Conservation (phyloP, 2,888 invertebrate species). For the Nephrotoma flavescens region DNA sequence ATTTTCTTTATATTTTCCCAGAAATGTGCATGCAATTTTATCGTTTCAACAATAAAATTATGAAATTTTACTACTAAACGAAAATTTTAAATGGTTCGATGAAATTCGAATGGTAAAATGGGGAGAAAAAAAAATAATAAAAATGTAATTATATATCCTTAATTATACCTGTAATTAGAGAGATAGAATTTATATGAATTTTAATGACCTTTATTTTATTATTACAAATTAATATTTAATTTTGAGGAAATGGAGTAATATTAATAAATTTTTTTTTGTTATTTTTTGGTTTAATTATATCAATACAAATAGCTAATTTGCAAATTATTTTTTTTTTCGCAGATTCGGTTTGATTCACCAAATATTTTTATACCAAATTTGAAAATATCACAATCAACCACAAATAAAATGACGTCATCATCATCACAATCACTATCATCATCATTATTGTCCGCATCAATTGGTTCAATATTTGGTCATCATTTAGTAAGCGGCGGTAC, state of each 20-base stretch:
- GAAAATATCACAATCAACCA: conserved; percentile 34
- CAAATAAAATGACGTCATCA: conserved; percentile 25
- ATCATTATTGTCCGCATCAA: conserved; percentile 27
- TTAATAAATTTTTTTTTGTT: too few relatives aligned
- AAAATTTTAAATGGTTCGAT: not conserved
- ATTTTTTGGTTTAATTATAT: not conserved
- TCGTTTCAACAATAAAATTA: not conserved
- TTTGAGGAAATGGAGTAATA: too few relatives aligned
- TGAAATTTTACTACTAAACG: not conserved
- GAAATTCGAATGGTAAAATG: not conserved
- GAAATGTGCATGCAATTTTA: not conserved
- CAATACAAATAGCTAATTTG: not conserved
- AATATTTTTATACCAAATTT: conserved; percentile 44
- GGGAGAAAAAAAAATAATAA: not conserved
- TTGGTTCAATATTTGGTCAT: conserved; percentile 17
- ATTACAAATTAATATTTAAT: not conserved
- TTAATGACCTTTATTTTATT: not conserved
- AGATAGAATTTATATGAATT: not conserved
- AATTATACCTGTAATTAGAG: not conserved
- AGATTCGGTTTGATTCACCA: conserved; percentile 49
- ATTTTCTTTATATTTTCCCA: not conserved
- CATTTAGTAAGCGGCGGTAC: conserved; percentile 18
- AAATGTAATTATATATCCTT: not conserved
- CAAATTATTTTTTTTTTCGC: conserved; percentile 17
- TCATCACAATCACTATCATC: conserved; percentile 28